Conservation (phyloP, 2,797 vertebrate species). For the Artibeus lituratus region DNA sequence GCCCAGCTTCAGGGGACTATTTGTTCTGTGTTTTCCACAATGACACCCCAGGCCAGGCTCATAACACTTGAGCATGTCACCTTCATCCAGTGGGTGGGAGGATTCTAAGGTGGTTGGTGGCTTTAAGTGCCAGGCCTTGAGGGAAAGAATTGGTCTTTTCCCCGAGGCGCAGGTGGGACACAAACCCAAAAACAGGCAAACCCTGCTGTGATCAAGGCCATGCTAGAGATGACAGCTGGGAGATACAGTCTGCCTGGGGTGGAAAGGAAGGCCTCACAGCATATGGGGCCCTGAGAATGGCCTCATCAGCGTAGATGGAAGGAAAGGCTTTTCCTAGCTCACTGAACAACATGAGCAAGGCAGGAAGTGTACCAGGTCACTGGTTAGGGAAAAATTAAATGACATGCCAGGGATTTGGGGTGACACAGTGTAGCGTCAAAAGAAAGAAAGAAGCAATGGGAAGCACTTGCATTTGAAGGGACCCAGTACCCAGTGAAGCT, state of each 20-base stretch:
- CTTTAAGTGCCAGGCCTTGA: not conserved
- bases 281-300: not conserved
- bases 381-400: not conserved
- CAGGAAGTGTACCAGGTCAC: not conserved
- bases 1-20: not conserved
- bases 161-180: not conserved
- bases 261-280: not conserved
- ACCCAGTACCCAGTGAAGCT: not conserved
- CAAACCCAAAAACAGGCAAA: too few relatives aligned
- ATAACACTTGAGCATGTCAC: not conserved
- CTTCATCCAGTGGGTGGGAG: not conserved
- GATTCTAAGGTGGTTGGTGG: not conserved
- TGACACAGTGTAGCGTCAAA: not conserved
- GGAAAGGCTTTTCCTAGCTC: not conserved
- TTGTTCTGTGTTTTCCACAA: accelerated
- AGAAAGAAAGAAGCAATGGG: not conserved
- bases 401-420: too few relatives aligned
- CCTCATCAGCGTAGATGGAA: not conserved
- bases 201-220: too few relatives aligned
- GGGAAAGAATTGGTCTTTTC: not conserved
- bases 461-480: not conserved
- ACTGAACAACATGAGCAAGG: not conserved
- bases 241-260: not conserved
- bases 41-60: not conserved
- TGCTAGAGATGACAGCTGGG: not conserved